Percentiles rank a stretch among this genome's conserved stretches.
These are phyloP conservation scores for Pseudomyrmex flavicornis DNA, from an alignment of 1,140 invertebrate species.

Conservation along the genomic window DNA sequence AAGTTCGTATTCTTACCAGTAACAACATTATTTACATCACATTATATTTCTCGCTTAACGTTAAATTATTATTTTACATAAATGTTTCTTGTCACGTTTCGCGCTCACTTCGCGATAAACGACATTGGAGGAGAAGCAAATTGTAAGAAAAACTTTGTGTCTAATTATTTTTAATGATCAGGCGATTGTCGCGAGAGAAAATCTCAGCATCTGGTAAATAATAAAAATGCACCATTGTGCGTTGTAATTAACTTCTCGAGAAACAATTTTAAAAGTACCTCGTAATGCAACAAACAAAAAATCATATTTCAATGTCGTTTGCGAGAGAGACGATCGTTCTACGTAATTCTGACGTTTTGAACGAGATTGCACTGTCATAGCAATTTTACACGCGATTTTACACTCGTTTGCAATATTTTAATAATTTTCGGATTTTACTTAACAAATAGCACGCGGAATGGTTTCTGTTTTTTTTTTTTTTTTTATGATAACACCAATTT, in stretches of 20 bases:
- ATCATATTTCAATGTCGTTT: constrained; percentile 45
- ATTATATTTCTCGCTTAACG: constrained; percentile 35
- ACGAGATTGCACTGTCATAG: neutral
- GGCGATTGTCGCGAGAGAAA: no score
- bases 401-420: neutral
- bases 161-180: neutral
- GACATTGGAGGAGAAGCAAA: constrained; percentile 33
- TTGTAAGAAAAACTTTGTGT: neutral
- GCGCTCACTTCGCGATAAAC: neutral
- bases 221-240: neutral
- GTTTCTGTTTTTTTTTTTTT: neutral
- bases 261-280: neutral
- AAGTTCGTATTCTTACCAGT: constrained; percentile 52
- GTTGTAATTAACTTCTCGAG: neutral
- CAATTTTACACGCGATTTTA: neutral
- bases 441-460: constrained; percentile 27
- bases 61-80: constrained; percentile 46
- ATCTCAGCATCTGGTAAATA: neutral
- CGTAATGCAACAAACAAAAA: neutral
- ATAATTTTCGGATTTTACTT: neutral
- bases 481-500: neutral
- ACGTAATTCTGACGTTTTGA: neutral
- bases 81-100: neutral
- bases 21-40: neutral
- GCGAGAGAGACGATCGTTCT: constrained; percentile 26